A percentile compares a stretch with the other conserved stretches of the same genome.
Evolutionary conservation across 2,113 vertebrate species (phyloP).

Genomic region (Lampris megalopsis): DNA sequence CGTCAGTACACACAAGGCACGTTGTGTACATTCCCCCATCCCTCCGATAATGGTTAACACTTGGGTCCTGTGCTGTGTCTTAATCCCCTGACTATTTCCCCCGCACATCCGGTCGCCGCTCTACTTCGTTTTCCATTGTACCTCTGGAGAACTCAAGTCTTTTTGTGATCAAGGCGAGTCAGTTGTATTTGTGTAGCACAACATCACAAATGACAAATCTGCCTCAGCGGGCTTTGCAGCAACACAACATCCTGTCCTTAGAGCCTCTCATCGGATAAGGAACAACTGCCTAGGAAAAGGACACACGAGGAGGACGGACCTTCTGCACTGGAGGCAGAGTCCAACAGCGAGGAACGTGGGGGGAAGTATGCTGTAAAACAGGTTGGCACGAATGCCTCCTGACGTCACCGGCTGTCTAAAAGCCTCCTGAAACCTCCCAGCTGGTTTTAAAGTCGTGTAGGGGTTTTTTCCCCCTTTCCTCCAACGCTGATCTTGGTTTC

Average conservation of each 20-base stretch:
- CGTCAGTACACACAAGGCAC: conserved; percentile 8
- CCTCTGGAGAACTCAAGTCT: too few species aligned
- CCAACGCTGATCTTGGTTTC: too few species aligned
- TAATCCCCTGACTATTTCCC: neutral
- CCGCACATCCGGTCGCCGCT: neutral
- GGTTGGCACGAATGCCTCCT: conserved; percentile 50
- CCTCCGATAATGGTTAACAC: neutral
- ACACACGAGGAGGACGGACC: too few species aligned
- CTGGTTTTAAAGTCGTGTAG: neutral
- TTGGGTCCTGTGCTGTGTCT: too few species aligned
- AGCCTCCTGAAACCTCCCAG: neutral
- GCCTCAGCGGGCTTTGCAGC: too few species aligned
- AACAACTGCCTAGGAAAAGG: too few species aligned
- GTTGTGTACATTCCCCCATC: neutral
- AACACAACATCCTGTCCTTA: too few species aligned
- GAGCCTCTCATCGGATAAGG: too few species aligned
- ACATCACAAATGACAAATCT: too few species aligned
- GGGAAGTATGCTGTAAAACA: conserved; percentile 70
- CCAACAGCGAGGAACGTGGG: conserved; percentile 6
- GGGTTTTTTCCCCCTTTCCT: neutral
- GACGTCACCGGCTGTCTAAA: neutral
- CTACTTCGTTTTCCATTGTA: too few species aligned
- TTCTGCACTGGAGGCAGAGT: neutral
- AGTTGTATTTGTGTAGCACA: too few species aligned
- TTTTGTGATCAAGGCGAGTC: too few species aligned